Base-by-base conservation (phyloP, 2,888 invertebrate species). In the Seira ritae region DNA sequence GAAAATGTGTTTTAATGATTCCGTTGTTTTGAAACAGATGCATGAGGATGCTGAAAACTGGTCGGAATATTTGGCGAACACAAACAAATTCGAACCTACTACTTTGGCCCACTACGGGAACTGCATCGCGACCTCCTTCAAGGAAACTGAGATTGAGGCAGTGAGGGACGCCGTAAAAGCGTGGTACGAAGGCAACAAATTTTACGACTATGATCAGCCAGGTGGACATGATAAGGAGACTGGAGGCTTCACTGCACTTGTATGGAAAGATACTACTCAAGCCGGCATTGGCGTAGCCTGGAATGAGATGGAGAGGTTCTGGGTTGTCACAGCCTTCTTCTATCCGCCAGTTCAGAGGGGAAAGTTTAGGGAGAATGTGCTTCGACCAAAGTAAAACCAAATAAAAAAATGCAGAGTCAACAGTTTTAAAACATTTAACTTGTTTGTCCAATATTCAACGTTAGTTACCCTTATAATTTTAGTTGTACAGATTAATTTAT, bases 221-320 rank as follows among this genome's bases (percentile, higher is more conserved):
- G 12, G 6, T 42, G 42, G 12, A 42, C n/a, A n/a, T n/a, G 42
- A 42, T 42, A 42, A 42, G 42, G 12, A 42, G 12, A 42, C 42
- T 12, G 42, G 42, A 8, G 42, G 42, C 42, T 73, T 73, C 20
- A 22, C 65, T 22, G 65, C 73, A 1, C 20, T 85, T 0, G 75
- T 86, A 12, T 86, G 86, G 86, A 86, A 75, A 31, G 68, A 69
- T 4, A 84, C 86, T 0, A 84, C 82, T 2, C 74, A 81, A 15
- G 68, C 84, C 50, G 86, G 86, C 15, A 69, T 84, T 3, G 86
- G 86, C 46, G 68, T 86, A n/a, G 77, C 82, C 0, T 73, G 77
- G 60, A 62, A 76, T 69, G 86, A 84, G 8, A 60, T 69, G 6
- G 79, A 84, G 23, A 84, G 71, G 31, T 55, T 20, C 10, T 78